Base-by-base conservation (phyloP, 2,113 vertebrate genomes). In the Redunca redunca region DNA sequence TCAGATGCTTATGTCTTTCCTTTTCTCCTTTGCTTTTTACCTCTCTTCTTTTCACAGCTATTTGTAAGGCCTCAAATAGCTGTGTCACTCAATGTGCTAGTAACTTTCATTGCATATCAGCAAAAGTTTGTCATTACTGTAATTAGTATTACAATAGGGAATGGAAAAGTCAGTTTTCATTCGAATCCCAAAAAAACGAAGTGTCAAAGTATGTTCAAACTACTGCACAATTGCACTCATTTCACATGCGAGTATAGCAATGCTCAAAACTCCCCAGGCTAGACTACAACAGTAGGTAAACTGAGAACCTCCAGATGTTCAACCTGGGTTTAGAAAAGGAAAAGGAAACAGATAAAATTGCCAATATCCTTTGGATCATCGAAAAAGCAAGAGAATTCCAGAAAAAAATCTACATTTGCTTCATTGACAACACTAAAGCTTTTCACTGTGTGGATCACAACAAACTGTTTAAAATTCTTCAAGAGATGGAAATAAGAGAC, bases 141-240 rank as follows among this genome's bases (percentile, higher is more conserved):
- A 23, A 55, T 48, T 62, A 77, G 36, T 60, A 33, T 53, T 83
- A 40, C n/a, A 74, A 74, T 40, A 74, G 67, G 67, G n/a, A 40
- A 1, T 74, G n/a, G 67, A 74, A 74, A 23, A 74, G 10, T 74
- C n/a, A 40, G n/a, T 74, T 74, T 74, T 74, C n/a, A 74, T 40
- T 40, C 0, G 2, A 40, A 74, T 74, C 2, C 19, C n/a, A 0
- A 6, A 23, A 40, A 74, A 74, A 6, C 5, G 2, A 40, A 40
- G 19, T 71, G 67, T 74, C 10, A 40, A 71, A 25, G 10, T 74
- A 40, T 74, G n/a, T 74, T 40, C 67, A 74, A 13, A 74, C 67
- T 23, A 40, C n/a, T 74, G n/a, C 67, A 74, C 19, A 40, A 13
- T 23, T 23, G 19, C 19, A 40, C n/a, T 40, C 67, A 71, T 71